Percentiles rank a stretch among this genome's conserved stretches.
phyloP scores from a whole-genome alignment of 2,113 vertebrate genomes.

The Silurus asotus region DNA sequence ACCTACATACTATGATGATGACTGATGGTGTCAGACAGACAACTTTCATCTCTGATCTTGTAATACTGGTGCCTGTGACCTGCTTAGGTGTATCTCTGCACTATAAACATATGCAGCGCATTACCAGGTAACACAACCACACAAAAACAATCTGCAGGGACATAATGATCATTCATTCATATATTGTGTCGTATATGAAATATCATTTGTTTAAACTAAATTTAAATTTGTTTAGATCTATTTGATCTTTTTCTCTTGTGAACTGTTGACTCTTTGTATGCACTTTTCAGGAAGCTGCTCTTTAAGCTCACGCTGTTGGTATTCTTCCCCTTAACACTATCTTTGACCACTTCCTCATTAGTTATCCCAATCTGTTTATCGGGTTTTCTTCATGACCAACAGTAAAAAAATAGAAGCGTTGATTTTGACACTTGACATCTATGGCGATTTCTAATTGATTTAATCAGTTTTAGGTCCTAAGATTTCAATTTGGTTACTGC shows the following conservation, averaged over 20 bases:
- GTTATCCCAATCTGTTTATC: neutral
- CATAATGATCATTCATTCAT: neutral
- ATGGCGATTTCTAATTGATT: neutral
- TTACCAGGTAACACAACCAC: conserved; percentile 8
- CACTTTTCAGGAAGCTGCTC: neutral
- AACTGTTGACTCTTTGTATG: neutral
- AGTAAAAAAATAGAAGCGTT: neutral
- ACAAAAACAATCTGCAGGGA: neutral
- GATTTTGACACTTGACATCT: neutral
- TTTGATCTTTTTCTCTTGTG: neutral
- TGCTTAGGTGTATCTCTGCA: neutral
- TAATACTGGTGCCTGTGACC: conserved; percentile 15
- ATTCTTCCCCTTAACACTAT: neutral
- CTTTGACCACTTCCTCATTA: neutral
- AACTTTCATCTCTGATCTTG: conserved; percentile 32
- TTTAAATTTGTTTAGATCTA: neutral
- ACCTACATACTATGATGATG: conserved; percentile 4
- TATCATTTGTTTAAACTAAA: neutral
- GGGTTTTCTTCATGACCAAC: neutral
- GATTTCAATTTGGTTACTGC: neutral
- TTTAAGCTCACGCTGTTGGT: neutral
- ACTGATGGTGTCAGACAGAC: conserved; percentile 25
- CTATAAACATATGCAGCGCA: neutral
- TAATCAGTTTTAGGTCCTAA: neutral
- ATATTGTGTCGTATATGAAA: too few relatives aligned